These are phyloP conservation scores for Bombus pyrosoma DNA, from an alignment of 1,140 invertebrate genomes.

Conservation along the genomic window DNA sequence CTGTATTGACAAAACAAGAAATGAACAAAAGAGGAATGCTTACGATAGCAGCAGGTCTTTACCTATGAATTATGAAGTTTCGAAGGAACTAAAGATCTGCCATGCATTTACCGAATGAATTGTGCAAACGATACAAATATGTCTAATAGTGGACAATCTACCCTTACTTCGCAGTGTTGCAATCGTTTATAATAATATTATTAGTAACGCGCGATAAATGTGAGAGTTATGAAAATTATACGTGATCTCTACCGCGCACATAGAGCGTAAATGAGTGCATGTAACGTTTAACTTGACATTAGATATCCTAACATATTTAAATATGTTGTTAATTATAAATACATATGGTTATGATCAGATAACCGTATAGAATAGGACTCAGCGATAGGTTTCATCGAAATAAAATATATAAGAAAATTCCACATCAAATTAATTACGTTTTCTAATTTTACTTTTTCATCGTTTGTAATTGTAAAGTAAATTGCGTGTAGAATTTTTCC, in stretches of 20 bases:
- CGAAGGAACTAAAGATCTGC: constrained; percentile 12
- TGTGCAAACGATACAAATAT: constrained; percentile 18
- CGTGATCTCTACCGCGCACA: background rate
- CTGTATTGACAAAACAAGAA: background rate
- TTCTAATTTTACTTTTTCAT: background rate
- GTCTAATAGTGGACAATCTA: constrained; percentile 1
- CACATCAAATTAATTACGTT: constrained; percentile 11
- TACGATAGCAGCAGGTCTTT: background rate
- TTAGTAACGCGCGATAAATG: background rate
- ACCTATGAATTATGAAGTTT: background rate
- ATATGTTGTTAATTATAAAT: background rate
- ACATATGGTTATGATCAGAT: background rate
- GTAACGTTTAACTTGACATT: background rate
- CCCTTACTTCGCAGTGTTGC: constrained; percentile 2
- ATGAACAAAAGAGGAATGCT: background rate
- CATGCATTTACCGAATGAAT: constrained; percentile 20
- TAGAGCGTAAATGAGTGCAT: constrained; percentile 27
- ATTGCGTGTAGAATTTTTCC: background rate
- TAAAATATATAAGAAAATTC: background rate
- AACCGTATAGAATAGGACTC: too few relatives aligned
- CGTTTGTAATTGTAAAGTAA: too few relatives aligned
- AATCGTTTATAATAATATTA: constrained; percentile 14
- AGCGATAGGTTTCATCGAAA: background rate
- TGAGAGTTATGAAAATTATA: background rate
- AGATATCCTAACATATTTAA: constrained; percentile 1